Percentiles rank a stretch among this genome's conserved stretches.
Conservation (phyloP, 2,113 vertebrate species). For the Syrrhaptes paradoxus region DNA sequence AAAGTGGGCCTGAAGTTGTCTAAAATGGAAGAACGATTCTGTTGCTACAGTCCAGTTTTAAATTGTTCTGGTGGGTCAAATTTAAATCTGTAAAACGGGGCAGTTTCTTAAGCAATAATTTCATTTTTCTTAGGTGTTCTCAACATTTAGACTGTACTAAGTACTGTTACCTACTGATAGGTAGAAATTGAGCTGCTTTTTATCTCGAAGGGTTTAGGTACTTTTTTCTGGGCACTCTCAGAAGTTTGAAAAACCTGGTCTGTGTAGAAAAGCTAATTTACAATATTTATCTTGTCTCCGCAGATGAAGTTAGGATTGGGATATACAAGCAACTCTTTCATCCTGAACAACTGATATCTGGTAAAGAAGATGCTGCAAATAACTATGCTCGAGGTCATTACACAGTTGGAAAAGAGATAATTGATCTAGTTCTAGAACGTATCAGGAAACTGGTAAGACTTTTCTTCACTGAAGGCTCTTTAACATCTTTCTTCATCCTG, state of each 20-base stretch:
- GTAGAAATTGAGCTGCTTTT: neutral
- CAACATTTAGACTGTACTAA: neutral
- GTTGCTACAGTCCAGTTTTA: neutral
- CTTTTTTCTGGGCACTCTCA: neutral
- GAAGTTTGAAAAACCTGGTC: neutral
- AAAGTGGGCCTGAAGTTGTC: neutral
- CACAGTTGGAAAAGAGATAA: constrained; percentile 86
- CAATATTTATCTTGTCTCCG: neutral
- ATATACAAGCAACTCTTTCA: constrained; percentile 83
- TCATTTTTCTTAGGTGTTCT: neutral
- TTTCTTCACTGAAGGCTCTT: neutral
- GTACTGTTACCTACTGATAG: neutral
- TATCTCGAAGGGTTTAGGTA: neutral
- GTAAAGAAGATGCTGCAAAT: constrained; percentile 89
- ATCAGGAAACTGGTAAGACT: constrained; percentile 82
- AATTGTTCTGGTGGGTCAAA: neutral
- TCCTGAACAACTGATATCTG: constrained; percentile 88
- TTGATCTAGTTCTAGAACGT: constrained; percentile 82
- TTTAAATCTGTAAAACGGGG: neutral
- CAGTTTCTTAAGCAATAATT: neutral
- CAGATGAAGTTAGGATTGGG: constrained; percentile 85
- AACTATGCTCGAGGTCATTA: constrained; percentile 89
- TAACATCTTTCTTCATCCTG: neutral
- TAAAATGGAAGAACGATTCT: neutral
- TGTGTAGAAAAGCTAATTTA: neutral